Base-by-base conservation (phyloP, 2,888 invertebrate genomes). In the Dryococelus australis region DNA sequence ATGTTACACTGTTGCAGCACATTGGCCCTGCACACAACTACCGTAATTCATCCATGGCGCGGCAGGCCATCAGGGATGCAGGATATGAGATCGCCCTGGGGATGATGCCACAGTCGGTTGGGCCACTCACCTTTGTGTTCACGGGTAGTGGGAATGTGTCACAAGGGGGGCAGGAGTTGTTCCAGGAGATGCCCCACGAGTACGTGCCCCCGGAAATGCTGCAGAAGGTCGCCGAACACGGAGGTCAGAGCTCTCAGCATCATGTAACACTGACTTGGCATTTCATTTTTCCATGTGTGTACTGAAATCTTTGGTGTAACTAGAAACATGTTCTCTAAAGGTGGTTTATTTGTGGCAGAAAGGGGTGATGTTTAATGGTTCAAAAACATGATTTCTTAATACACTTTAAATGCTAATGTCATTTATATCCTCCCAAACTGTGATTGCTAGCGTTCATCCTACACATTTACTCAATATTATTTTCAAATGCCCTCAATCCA, bases 1-100 rank as follows among this genome's bases (percentile, higher is more conserved):
- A 47, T 47, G 16, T 47, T 47, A 13, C 10, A 47, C 8, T 89
- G 89, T 91, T 92, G 8, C 91, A 97, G 96, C 99, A 99, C 91
- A 97, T 99, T 89, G 99, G 99, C 0, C 98, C 99, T 8, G 98
- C 99, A 0, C 99, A 99, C 92, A 99, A 99, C 93, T 99, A 99
- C 93, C 95, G 99, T 65, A 99, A 97, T 92, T 98, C 98, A 0
- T 98, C 98, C 90, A 99, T 99, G 98, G 99, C 99, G 0, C 95
- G 97, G 43, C 99, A 99, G 92, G 98, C 99, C 0, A 97, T 99
- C 81, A 94, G 99, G 27, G 99, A 99, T 92, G 98, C 99, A n/a
- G 99, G 99, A 0, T 99, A 99, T 92, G 99, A 99, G 93, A 98
- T 99, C 85, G 96, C 99, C 0, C 93, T 99, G 86, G 97, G 95